Base-by-base conservation (phyloP, 1,140 invertebrate genomes). In the Polyergus mexicanus region DNA sequence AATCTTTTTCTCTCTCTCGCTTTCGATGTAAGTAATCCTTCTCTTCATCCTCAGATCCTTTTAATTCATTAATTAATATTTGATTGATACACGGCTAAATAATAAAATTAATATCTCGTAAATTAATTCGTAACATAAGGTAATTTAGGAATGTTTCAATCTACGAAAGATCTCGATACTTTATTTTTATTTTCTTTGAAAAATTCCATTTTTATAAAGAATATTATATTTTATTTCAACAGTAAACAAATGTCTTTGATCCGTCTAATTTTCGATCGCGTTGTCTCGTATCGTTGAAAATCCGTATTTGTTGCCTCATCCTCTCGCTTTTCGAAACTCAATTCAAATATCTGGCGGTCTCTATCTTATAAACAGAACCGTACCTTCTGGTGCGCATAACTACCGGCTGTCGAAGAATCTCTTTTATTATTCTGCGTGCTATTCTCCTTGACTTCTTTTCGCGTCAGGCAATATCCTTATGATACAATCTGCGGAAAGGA, bases 401-500 rank as follows among this genome's bases (percentile, higher is more conserved):
- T 65, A 69, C 88, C 63, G 69, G 32, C 76, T 89, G 87, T 81
- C 75, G 83, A 19, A 35, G 83, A 78, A 76, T 66, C 74, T 63
- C 44, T 60, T 66, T 65, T 51, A 69, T 80, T 62, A 63, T 81
- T 63, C 56, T 35, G 32, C 56, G 13, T 32, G 75, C 54, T 75
- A 69, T 80, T 69, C 71, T 86, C 75, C 71, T 86, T 86, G 74
- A 62, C 68, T 69, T 58, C 32, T 58, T 74, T 35, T 78, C 62
- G 38, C 54, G 19, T 13, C 56, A 56, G 44, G 38, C 78, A 88
- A 71, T 74, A 88, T 84, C 87, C 86, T 86, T 76, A 72, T 71
- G 88, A 44, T 86, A 80, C 87, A 86, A 89, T 89, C 87, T 89
- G 60, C 65, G 60, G 62, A 86, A 86, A 84, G 71, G 69, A 60